A percentile compares a stretch with the other conserved stretches of the same genome.
Conservation (phyloP, 2,888 invertebrate species). For the Drosophila leonis region DNA sequence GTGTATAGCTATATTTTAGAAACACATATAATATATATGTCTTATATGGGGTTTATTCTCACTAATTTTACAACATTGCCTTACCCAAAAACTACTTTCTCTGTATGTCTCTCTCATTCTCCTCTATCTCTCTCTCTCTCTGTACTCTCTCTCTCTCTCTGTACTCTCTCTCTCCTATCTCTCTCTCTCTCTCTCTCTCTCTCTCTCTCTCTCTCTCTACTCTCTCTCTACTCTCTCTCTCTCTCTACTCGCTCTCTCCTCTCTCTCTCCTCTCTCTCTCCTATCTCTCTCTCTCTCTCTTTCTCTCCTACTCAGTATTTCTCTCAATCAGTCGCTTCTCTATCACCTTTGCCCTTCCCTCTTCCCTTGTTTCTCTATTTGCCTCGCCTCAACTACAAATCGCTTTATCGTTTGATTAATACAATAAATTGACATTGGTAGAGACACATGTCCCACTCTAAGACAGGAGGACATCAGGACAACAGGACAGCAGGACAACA, state of each 20-base stretch:
- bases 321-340: no score
- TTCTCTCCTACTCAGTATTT: neutral
- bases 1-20: neutral
- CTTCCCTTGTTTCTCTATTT: neutral
- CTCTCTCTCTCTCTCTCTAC: neutral
- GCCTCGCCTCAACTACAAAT: conserved; percentile 6
- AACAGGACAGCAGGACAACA: conserved; percentile 30
- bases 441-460: conserved; percentile 38
- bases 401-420: conserved; percentile 39
- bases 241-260: neutral
- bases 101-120: neutral
- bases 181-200: neutral
- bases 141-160: neutral
- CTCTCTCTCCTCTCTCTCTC: neutral
- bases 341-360: neutral
- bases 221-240: neutral
- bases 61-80: no score
- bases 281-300: neutral
- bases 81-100: no score
- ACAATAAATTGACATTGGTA: conserved; percentile 21
- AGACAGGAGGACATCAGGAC: conserved; percentile 8
- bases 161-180: neutral
- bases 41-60: no score
- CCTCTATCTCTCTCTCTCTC: neutral
- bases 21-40: no score